Conservation (phyloP, 2,113 vertebrate species). For the Phaethon lepturus region DNA sequence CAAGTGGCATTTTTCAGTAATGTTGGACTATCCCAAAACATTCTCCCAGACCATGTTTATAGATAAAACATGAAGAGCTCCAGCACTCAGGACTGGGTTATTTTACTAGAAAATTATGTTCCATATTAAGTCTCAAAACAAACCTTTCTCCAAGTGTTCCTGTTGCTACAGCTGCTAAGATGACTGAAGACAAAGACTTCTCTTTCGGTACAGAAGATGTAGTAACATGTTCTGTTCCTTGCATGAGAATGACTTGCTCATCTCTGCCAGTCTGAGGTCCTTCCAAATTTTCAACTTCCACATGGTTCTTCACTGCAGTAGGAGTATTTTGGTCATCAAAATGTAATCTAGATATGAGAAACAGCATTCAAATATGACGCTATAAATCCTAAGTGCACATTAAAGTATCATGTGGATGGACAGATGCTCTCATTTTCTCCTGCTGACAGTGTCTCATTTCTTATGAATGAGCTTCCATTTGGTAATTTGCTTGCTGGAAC, state of each 20-base stretch:
- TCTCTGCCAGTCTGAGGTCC: neutral
- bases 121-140: neutral
- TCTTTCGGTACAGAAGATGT: neutral
- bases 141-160: constrained; percentile 49
- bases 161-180: constrained; percentile 53
- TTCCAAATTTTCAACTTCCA: constrained; percentile 5
- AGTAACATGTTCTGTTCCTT: neutral
- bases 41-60: neutral
- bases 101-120: neutral
- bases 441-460: neutral
- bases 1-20: neutral
- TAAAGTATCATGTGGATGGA: neutral
- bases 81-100: neutral
- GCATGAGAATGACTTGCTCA: neutral
- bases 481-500: neutral
- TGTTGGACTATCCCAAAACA: neutral
- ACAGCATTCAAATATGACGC: neutral
- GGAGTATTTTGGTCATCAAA: constrained; percentile 22
- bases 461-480: neutral
- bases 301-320: neutral
- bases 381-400: neutral
- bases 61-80: neutral
- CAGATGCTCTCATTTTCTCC: neutral
- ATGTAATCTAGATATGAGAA: constrained; percentile 13
- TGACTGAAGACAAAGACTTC: constrained; percentile 22